Percentiles rank a stretch among this genome's conserved stretches.
Evolutionary conservation across 2,888 invertebrate genomes (phyloP).

Genomic region (Ormyrus thymus): DNA sequence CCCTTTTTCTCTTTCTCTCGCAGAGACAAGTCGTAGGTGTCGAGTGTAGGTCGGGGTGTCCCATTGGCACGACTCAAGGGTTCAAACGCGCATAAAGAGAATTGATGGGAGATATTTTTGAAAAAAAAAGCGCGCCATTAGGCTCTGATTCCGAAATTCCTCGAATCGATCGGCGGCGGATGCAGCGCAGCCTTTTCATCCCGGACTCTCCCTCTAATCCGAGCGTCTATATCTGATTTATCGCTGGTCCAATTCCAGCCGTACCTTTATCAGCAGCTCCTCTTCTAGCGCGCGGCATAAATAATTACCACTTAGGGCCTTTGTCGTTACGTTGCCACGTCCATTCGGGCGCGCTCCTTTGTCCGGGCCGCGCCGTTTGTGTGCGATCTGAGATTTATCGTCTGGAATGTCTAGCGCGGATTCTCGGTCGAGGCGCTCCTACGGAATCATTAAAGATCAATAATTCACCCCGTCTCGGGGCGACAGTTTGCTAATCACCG

Average conservation of each 20-base stretch:
- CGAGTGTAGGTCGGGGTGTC: conserved; percentile 58
- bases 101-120: conserved; percentile 45
- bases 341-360: conserved; percentile 61
- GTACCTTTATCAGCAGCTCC: conserved; percentile 50
- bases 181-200: background rate
- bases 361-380: conserved; percentile 61
- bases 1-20: conserved; percentile 5
- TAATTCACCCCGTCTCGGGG: conserved; percentile 61
- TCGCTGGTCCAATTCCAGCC: conserved; percentile 64
- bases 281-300: conserved; percentile 64
- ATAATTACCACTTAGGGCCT: conserved; percentile 71
- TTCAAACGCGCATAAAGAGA: conserved; percentile 42
- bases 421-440: conserved; percentile 54
- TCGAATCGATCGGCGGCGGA: conserved; percentile 18
- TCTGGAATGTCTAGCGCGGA: conserved; percentile 59
- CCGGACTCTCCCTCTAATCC: conserved; percentile 25
- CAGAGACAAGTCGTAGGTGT: conserved; percentile 62
- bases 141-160: conserved; percentile 4
- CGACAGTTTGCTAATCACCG: conserved; percentile 55
- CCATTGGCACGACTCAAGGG: conserved; percentile 48
- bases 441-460: conserved; percentile 67
- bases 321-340: conserved; percentile 65
- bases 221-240: conserved; percentile 49
- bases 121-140: background rate
- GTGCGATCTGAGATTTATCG: conserved; percentile 66